These are phyloP conservation scores for Eunapius fragilis DNA, from an alignment of 37 sponge, comb jelly and placozoan genomes.

Conservation along the genomic window DNA sequence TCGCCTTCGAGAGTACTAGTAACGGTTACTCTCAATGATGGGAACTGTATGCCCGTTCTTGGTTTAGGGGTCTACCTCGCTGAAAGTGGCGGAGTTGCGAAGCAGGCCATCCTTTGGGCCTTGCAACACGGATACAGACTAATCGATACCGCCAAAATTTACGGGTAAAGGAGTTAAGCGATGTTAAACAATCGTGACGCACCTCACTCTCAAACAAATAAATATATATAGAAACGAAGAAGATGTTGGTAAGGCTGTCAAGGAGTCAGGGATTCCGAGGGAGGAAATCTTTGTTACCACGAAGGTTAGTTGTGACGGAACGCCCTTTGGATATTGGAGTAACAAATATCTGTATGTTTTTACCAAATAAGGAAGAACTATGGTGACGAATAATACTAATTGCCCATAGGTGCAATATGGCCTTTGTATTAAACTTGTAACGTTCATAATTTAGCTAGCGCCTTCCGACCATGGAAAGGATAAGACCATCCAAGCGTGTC, in stretches of 20 bases:
- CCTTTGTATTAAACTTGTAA: too few species aligned
- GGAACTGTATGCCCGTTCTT: constrained; percentile 68
- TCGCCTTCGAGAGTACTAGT: background rate
- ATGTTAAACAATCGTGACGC: too few species aligned
- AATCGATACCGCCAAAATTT: constrained; percentile 75
- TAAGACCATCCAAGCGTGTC: constrained; percentile 29
- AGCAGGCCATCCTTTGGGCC: constrained; percentile 33
- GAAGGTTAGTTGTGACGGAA: too few species aligned
- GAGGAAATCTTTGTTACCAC: constrained; percentile 61
- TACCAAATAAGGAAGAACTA: too few species aligned
- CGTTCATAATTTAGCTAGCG: background rate
- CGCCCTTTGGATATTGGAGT: too few species aligned
- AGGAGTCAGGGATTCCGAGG: constrained; percentile 50
- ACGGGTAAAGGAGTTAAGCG: too few species aligned
- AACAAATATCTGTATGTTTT: too few species aligned
- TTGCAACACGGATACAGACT: constrained; percentile 70
- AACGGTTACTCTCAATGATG: constrained; percentile 43
- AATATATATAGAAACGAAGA: constrained; percentile 36
- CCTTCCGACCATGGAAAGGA: constrained; percentile 56
- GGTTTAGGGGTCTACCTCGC: constrained; percentile 59
- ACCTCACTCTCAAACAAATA: too few species aligned
- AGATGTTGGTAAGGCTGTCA: constrained; percentile 56
- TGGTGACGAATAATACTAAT: too few species aligned
- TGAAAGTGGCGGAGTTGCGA: background rate
- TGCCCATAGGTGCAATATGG: too few species aligned